Base-by-base conservation (phyloP, 2,797 vertebrate species). In the Anguilla obscura region DNA sequence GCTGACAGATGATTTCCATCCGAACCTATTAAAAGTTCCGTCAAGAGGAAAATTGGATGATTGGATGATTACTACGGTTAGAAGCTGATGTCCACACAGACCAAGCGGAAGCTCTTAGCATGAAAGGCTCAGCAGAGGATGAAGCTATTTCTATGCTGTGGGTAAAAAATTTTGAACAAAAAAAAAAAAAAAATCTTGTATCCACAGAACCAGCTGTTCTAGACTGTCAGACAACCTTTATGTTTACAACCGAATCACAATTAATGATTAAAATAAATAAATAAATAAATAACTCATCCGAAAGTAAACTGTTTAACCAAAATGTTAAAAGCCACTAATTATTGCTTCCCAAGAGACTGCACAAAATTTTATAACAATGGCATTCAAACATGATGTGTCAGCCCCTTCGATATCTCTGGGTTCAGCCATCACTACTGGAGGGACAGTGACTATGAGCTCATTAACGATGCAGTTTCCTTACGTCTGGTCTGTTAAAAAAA, bases 381-480 rank as follows among this genome's bases (percentile, higher is more conserved):
- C 45, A 48, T 82, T 9, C 40, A 45, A 24, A 50, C 16, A 82
- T 21, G 2, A 21, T 1, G 4, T 8, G 33, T 60, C 30, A 58
- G 2, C 18, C 21, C 21, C 30, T 40, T 66, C 58, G 7, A 36
- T 63, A 66, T 45, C 33, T 63, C 36, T 14, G 18, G 33, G 84
- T 63, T 45, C 12, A 48, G 45, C 48, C 14, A 18, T 71, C 24
- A 86, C 27, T 71, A 24, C 24, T 4, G 18, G 27, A 54, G 24
- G 14, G 74, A 27, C 40, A 21, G 24, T 16, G 1, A 27, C 7
- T 66, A 86, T 86, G 84, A 88, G 40, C 3, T 36, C 56, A 88
- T 88, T 84, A 88, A 88, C 79, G 86, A 88, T 88, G 36, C 87
- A 88, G 40, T 76, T 56, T n/a, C 56, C 6, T 86, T 12, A 63